These are phyloP conservation scores for Bemisia tabaci DNA, from an alignment of 1,140 invertebrate genomes.

Conservation along the genomic window DNA sequence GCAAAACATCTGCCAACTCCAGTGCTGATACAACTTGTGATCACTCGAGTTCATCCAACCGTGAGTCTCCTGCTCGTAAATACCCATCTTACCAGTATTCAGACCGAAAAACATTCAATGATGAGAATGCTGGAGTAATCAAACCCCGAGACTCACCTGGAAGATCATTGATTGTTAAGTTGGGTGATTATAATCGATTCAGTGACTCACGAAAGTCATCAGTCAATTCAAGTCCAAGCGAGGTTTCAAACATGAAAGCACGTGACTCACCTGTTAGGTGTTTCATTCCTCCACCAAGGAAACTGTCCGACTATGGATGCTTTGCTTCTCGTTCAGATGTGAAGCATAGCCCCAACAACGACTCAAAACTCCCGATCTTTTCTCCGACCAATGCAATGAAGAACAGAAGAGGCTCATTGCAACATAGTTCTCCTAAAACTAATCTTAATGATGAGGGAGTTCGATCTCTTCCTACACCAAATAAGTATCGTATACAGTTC, in stretches of 20 bases:
- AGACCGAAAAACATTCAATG: not conserved
- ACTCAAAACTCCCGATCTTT: constrained; percentile 19
- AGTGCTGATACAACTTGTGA: constrained; percentile 4
- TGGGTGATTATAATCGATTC: constrained; percentile 15
- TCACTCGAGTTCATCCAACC: constrained; percentile 2
- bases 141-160: constrained; percentile 7
- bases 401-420: constrained; percentile 21
- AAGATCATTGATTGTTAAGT: constrained; percentile 10
- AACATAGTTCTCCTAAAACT: constrained; percentile 16
- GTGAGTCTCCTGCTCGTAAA: not conserved
- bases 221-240: constrained; percentile 11
- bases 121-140: constrained; percentile 7
- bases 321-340: constrained; percentile 15
- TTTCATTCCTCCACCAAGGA: constrained; percentile 23
- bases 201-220: constrained; percentile 17
- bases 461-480: constrained; percentile 23
- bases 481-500: constrained; percentile 27
- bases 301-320: constrained; percentile 22
- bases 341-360: constrained; percentile 16
- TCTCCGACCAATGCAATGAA: constrained; percentile 13
- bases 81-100: not conserved
- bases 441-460: constrained; percentile 16
- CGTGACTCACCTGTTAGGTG: constrained; percentile 14
- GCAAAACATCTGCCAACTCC: constrained; percentile 14
- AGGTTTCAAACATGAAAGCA: constrained; percentile 10